Evolutionary conservation across 2,888 invertebrate species (phyloP), one percentile per base, ranked within the genome.

Genomic region (Lissocephala sabroskyi): DNA sequence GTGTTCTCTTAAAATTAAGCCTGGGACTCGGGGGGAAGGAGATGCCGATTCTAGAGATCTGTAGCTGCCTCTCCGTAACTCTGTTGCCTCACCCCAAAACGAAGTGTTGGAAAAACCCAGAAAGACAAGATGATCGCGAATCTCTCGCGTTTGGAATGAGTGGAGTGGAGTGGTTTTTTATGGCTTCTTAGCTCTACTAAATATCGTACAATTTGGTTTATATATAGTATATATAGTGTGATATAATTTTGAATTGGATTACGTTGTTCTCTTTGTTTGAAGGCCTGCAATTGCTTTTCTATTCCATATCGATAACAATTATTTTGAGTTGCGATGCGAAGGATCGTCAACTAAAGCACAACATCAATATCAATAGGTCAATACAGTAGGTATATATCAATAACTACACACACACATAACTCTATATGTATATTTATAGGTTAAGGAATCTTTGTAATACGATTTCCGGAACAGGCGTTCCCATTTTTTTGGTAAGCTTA

Each of bases 241-340:
- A 45, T 45, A 44, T 49, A 47, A 52, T 39, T 49, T 46, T 42
- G 46, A 44, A 37, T 42, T 54, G 13, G 49, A 17, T 47, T 16
- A 36, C 30, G 42, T 54, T 47, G 44, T 32, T 30, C 39, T 16
- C 28, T 49, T 32, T 43, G 11, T 32, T 32, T 49, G 41, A 67
- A 73, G 73, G 62, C 78, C 60, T 65, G 57, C 56, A 73, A 67
- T 65, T 70, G 65, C 65, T 70, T 74, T 52, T 55, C 46, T 7
- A 51, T 52, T 58, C 39, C 43, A 32, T 36, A 28, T 28, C 41
- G 29, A 16, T 41, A 35, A 35, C 35, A 35, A 45, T 45, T 49
- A 30, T 29, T 50, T 45, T 53, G 36, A 42, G 41, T 45, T 53
- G 11, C 11, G 29, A 30, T 9, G 9, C n/a, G n/a, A n/a, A n/a